Conservation (phyloP, 2,113 vertebrate species). For the Mesitornis unicolor region DNA sequence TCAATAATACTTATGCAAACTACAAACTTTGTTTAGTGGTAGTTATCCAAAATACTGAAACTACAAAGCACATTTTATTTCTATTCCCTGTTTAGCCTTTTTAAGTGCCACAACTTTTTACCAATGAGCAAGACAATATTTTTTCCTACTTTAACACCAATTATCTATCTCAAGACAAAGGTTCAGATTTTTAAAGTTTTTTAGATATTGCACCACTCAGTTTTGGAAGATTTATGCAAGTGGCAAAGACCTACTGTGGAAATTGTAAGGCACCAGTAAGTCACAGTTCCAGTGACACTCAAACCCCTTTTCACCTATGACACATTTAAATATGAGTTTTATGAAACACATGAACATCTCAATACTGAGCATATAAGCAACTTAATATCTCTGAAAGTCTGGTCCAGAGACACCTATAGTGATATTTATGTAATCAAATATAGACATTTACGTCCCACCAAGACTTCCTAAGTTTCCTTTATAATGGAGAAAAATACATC, state of each 20-base stretch:
- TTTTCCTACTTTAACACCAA: neutral
- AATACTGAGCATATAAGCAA: neutral
- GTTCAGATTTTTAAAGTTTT: neutral
- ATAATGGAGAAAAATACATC: neutral
- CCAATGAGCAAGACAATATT: neutral
- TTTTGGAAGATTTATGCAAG: neutral
- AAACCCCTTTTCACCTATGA: neutral
- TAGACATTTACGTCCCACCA: neutral
- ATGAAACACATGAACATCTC: neutral
- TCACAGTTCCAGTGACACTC: neutral
- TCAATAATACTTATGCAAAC: neutral
- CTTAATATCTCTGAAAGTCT: neutral
- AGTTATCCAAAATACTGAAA: neutral
- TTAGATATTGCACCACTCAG: neutral
- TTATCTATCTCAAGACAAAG: neutral
- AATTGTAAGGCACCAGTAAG: neutral
- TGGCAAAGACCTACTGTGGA: neutral
- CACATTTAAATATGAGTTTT: neutral
- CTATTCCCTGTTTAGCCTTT: neutral
- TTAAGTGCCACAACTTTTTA: neutral
- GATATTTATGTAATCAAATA: neutral
- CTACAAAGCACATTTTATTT: neutral
- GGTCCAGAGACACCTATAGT: neutral
- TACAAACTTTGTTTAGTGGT: neutral
- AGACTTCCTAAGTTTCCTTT: neutral